Base-by-base conservation (phyloP, 2,113 vertebrate species). In the Gymnobelideus leadbeateri region DNA sequence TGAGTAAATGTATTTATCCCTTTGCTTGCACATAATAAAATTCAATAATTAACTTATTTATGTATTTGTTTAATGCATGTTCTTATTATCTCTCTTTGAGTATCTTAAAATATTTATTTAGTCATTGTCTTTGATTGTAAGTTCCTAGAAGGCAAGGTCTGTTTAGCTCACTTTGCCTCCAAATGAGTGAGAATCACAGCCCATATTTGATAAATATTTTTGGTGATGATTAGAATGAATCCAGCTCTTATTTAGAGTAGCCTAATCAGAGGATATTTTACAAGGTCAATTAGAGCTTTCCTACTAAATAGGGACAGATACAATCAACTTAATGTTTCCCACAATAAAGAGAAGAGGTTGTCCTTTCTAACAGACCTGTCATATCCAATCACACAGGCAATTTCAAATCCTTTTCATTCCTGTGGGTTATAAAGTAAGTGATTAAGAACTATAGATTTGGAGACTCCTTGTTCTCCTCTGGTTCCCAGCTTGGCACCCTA, bases 1-100 rank as follows among this genome's bases (percentile, higher is more conserved):
- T 95, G 91, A 96, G n/a, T 91, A 93, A 93, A 1, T n/a, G 46
- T 37, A 19, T 9, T 92, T 31, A 55, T n/a, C 89, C 91, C 43
- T 54, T 89, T 92, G 91, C 95, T 68, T 26, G 49, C 31, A 55
- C 61, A 14, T 92, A 89, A 90, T 96, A 61, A 91, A 90, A 96
- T 91, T 92, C 57, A 77, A 47, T 95, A 92, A 95, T 95, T 94
- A 91, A 93, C 95, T 68, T 94, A 51, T 37, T 96, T 91, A 93
- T 49, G 26, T 92, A n/a, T 94, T 93, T 94, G 55, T 94, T 95
- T 96, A 92, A 84, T 90, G 21, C 61, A 47, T 94, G 47, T 28
- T 47, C 23, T 91, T 91, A 91, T 90, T 68, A 8, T 26, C 51
- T 26, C 53, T 93, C 23, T 89, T 51, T 93, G 43, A 68, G 0